Evolutionary conservation across 2,113 vertebrate species (phyloP), one percentile per base, ranked within the genome.

Genomic region (Lucifuga dentata): DNA sequence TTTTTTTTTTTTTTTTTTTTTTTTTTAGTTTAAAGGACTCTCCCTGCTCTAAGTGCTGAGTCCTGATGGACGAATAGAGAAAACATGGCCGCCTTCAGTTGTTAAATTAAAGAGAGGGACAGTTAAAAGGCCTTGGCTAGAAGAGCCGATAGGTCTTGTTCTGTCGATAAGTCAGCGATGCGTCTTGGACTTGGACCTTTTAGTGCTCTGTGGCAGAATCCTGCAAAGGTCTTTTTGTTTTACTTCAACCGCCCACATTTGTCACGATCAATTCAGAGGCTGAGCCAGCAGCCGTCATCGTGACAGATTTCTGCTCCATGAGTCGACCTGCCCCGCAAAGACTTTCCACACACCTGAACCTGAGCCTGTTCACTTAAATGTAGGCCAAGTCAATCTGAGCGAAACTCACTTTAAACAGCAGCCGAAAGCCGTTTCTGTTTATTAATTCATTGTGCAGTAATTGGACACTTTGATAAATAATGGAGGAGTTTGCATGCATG

Each of bases 391-490:
- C 40, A 35, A 45, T 76, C 66, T 67, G 41, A 41, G 33, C 26
- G 36, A 11, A 29, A 35, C 8, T 69, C 16, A 44, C 67, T 41
- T 60, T 12, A 60, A 61, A 43, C 9, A 9, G 20, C 33, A 29
- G 46, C 29, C 46, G 44, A 35, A 32, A 58, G 51, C 38, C 45
- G n/a, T 13, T n/a, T 36, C n/a, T 6, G 26, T 7, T 56, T 12
- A 76, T 60, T 62, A 51, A 55, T 84, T 52, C 24, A 71, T 56
- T 33, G 33, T 50, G 32, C 32, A 13, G 15, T 56, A 49, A 52
- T 49, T 35, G 49, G 7, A 55, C 41, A 17, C 57, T 68, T 80
- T 81, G 69, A 73, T 76, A 19, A 74, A 83, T 81, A 80, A 80
- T 72, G 15, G 23, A 84, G 46, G 43, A 11, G 11, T 20, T 35